A percentile compares a stretch with the other conserved stretches of the same genome.
Conservation (phyloP, 2,113 vertebrate species). For the Globicephala melas region DNA sequence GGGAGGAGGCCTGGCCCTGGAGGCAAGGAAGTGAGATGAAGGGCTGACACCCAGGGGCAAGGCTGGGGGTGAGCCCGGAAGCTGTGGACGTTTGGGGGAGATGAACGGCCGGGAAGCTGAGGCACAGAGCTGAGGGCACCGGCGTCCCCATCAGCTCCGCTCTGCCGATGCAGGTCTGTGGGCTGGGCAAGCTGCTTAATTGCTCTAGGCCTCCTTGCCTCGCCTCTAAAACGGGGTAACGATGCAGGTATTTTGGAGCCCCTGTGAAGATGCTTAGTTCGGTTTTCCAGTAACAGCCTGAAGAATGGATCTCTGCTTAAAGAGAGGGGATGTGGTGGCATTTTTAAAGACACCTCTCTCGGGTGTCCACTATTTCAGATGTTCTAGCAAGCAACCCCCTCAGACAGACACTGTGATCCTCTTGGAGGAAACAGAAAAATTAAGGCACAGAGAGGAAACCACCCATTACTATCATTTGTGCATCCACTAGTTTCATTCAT, state of each 20-base stretch:
- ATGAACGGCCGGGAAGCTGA: not conserved
- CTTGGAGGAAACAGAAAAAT: not conserved
- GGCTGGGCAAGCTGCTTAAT: not conserved
- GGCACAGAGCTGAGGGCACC: accelerated
- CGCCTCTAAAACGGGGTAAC: not conserved
- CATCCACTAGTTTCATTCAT: not conserved
- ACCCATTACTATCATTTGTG: not conserved
- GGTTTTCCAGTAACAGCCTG: not conserved
- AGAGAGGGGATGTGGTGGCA: not conserved
- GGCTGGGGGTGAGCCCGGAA: not conserved
- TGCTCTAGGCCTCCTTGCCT: not conserved
- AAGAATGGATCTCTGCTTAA: not conserved
- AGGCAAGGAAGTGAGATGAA: not conserved
- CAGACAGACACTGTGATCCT: not conserved
- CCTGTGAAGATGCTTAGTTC: not conserved
- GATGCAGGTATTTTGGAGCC: no score
- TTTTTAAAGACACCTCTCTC: not conserved
- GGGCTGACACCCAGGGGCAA: no score
- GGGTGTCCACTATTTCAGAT: not conserved
- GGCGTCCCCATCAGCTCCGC: not conserved
- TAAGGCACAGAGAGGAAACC: not conserved
- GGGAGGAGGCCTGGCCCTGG: not conserved
- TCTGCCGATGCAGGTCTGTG: not conserved
- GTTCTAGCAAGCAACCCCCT: not conserved
- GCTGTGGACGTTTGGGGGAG: not conserved